Base-by-base conservation (phyloP, 1,140 invertebrate species). In the Saccostrea echinata region DNA sequence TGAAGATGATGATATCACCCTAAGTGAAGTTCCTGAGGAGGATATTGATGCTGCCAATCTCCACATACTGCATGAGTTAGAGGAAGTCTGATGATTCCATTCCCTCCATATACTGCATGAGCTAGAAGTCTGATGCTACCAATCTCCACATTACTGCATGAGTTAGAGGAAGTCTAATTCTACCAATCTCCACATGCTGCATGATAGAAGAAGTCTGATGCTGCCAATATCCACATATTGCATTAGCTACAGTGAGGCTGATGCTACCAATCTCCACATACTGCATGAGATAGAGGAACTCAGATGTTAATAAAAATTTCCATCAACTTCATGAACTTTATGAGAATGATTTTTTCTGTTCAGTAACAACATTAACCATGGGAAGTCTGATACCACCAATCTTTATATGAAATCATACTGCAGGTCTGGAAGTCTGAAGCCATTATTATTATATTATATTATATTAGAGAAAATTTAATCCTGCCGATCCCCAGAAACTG, bases 1-100 rank as follows among this genome's bases (percentile, higher is more conserved):
- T 61, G 85, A 90, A 30, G 86, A 86, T 51, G 85, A 89, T 30
- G 87, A 90, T 55, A 35, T 51, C 3, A 61, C 35, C 21, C n/a
- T 68, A 13, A 64, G 86, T 18, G 51, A 91, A 55, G 68, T 82
- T 6, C 80, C 87, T 4, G 85, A 89, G 9, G 88, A 88, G 4
- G 88, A 90, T 61, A 84, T 92, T 24, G 92, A 93, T 85, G 91
- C 91, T 84, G 76, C 91, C n/a, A 93, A 93, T 76, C 76, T 93
- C n/a, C 92, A 92, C 24, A 91, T 93, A 35, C 87, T 93, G 18
- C 91, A 93, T 80, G 90, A 93, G 53, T 43, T 93, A 33, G 92
- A 91, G 57, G 90, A 93, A 24, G 91, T 76, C 11, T 76, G 27
- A 76, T 30, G 11, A 4, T 76, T 1, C 27, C 68, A 76, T 3